Conservation (phyloP, 2,797 vertebrate species). For the Otus scops region DNA sequence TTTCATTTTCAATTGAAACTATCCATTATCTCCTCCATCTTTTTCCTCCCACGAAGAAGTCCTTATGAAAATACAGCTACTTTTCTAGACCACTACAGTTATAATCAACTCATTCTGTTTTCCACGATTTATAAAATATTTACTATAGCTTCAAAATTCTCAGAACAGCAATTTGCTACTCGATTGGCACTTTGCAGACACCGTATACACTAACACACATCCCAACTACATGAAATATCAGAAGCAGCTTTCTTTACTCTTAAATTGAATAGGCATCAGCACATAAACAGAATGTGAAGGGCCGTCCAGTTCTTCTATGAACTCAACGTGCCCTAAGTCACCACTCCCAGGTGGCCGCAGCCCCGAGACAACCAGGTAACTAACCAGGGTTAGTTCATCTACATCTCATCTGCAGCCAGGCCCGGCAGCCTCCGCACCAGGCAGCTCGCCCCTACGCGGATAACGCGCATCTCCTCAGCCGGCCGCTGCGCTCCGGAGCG, state of each 20-base stretch:
- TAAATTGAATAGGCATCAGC: background rate
- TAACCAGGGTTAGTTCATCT: no score
- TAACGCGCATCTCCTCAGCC: rapidly evolving
- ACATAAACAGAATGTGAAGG: background rate
- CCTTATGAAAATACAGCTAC: background rate
- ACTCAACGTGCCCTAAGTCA: background rate
- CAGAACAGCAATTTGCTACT: background rate
- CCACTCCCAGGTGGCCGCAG: background rate
- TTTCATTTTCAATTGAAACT: background rate
- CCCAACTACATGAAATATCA: background rate
- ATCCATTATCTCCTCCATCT: background rate
- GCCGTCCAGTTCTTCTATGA: background rate
- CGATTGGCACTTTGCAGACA: background rate
- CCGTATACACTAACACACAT: rapidly evolving
- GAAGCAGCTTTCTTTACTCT: background rate
- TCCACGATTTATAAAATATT: background rate
- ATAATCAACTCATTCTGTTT: background rate
- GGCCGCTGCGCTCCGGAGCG: background rate
- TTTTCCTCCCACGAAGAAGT: background rate
- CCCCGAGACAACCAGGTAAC: background rate
- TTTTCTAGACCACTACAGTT: background rate
- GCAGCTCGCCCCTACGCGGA: rapidly evolving
- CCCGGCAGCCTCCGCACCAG: rapidly evolving
- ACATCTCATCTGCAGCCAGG: background rate
- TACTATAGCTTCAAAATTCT: background rate